Evolutionary conservation across 1,140 invertebrate genomes (phyloP).

Genomic region (Drosophila prosaltans): DNA sequence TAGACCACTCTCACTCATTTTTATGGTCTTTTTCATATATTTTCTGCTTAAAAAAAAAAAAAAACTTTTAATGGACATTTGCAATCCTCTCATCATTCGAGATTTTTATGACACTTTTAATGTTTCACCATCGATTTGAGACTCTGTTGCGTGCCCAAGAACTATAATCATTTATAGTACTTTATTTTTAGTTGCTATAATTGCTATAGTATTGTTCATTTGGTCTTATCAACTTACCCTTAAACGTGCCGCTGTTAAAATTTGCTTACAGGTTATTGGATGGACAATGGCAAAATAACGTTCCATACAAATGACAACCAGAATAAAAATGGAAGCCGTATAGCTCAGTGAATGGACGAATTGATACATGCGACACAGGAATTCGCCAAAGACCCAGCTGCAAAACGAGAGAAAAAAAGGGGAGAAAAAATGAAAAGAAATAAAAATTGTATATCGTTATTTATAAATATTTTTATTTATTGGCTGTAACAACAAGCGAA

Average conservation of each 20-base stretch:
- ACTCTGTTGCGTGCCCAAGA: conserved; percentile 1
- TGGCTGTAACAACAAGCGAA: too few species aligned
- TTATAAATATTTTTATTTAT: conserved; percentile 26
- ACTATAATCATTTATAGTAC: conserved; percentile 8
- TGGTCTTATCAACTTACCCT: conserved; percentile 84
- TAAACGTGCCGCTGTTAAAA: conserved; percentile 88
- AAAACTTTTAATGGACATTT: background rate
- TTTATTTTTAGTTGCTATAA: conserved; percentile 5
- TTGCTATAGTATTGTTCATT: background rate
- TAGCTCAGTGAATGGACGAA: conserved; percentile 91
- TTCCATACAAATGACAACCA: conserved; percentile 92
- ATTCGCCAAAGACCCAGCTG: conserved; percentile 91
- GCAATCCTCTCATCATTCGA: too few species aligned
- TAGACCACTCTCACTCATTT: background rate
- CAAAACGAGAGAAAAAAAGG: conserved; percentile 60
- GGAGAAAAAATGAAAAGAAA: background rate
- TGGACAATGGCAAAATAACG: conserved; percentile 92
- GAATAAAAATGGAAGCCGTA: conserved; percentile 91
- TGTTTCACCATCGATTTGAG: conserved; percentile 4
- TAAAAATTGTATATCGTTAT: conserved; percentile 38
- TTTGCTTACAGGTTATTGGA: conserved; percentile 91
- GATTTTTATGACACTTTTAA: conserved; percentile 16
- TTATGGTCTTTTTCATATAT: conserved; percentile 1
- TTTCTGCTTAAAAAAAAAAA: background rate
- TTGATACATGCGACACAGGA: conserved; percentile 93